These are phyloP conservation scores for Pollachius pollachius DNA, from an alignment of 2,113 vertebrate genomes.

Conservation along the genomic window DNA sequence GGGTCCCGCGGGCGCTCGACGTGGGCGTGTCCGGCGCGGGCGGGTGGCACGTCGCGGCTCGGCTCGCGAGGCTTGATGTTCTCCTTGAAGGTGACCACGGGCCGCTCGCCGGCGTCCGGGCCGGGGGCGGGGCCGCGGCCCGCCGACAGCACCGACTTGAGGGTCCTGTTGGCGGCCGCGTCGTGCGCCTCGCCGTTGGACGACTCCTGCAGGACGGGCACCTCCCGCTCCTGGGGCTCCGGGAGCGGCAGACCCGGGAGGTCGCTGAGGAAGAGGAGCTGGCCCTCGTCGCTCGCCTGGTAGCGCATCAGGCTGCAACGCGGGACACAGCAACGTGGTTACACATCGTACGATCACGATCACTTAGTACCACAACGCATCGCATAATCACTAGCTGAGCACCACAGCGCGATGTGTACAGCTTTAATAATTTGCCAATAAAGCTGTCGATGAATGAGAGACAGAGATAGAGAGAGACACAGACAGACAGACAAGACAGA, in stretches of 20 bases:
- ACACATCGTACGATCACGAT: background rate
- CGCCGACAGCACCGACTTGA: conserved; percentile 89
- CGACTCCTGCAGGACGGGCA: conserved; percentile 84
- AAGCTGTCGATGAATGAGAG: no score
- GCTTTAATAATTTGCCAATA: no score
- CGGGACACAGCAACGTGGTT: no score
- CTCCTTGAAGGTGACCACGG: conserved; percentile 95
- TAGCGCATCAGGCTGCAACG: conserved; percentile 86
- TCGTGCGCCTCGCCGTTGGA: conserved; percentile 76
- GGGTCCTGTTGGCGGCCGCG: conserved; percentile 76
- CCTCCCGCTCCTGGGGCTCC: conserved; percentile 88
- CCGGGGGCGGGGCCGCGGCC: conserved; percentile 80
- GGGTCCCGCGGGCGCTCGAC: conserved; percentile 81
- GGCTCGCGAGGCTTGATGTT: conserved; percentile 92
- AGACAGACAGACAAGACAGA: background rate
- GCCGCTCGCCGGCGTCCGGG: conserved; percentile 84
- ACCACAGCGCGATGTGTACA: no score
- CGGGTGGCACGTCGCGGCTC: conserved; percentile 79
- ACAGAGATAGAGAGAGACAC: no score
- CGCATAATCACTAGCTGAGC: no score
- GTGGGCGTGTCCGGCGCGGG: conserved; percentile 32
- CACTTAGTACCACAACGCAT: no score
- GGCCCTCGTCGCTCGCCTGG: conserved; percentile 84
- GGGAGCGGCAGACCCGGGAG: conserved; percentile 89
- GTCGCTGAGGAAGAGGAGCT: conserved; percentile 90